A percentile compares a stretch with the other conserved stretches of the same genome.
Evolutionary conservation across 2,113 vertebrate species (phyloP).

Genomic region (Oryzias javanicus): DNA sequence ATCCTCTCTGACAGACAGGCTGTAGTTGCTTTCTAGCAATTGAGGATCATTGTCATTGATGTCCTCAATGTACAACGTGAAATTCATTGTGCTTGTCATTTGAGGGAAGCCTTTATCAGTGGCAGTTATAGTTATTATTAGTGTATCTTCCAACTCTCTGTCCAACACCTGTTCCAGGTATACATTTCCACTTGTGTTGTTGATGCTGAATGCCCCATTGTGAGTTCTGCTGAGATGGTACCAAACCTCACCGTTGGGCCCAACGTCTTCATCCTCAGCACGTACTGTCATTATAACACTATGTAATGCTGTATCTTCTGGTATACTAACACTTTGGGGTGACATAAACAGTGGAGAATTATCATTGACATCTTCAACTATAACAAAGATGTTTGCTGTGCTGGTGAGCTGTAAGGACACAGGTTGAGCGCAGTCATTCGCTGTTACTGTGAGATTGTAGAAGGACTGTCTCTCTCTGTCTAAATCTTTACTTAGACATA

Average conservation of each 20-base stretch:
- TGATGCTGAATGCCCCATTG: conserved; percentile 55
- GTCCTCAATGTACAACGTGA: conserved; percentile 71
- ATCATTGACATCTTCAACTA: conserved; percentile 74
- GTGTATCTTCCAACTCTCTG: conserved; percentile 62
- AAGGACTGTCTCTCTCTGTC: conserved; percentile 67
- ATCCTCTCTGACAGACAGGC: conserved; percentile 64
- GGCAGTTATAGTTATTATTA: conserved; percentile 61
- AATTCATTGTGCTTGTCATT: conserved; percentile 48
- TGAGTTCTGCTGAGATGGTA: conserved; percentile 63
- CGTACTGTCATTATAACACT: conserved; percentile 60
- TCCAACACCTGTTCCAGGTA: conserved; percentile 69
- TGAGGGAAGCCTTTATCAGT: conserved; percentile 67
- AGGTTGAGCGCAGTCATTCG: conserved; percentile 60
- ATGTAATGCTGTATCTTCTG: conserved; percentile 63
- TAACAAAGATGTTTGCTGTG: conserved; percentile 50
- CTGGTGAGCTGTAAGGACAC: conserved; percentile 57
- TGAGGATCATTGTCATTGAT: conserved; percentile 73
- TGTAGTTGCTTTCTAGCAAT: conserved; percentile 64
- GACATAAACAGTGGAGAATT: conserved; percentile 71
- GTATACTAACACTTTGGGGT: conserved; percentile 38
- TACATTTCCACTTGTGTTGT: conserved; percentile 60
- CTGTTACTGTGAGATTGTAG: conserved; percentile 70
- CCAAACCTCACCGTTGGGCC: conserved; percentile 63
- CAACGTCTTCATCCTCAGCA: conserved; percentile 71
- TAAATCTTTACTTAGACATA: conserved; percentile 66